phyloP scores from a whole-genome alignment of 2,888 invertebrate genomes.

The Hypercompe scribonia region DNA sequence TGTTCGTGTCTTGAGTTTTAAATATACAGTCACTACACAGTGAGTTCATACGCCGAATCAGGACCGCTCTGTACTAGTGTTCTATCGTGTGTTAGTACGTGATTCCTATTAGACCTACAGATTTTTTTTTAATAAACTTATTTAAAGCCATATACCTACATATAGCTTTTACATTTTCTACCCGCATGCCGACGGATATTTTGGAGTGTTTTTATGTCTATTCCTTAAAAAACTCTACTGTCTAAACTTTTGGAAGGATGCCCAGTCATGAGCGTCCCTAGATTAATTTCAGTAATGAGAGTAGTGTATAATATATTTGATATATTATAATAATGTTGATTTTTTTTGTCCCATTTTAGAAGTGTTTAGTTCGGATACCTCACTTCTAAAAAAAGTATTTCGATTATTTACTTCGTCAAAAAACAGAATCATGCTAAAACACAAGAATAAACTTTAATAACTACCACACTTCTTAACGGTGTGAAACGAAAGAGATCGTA shows the following conservation, averaged over 20 bases:
- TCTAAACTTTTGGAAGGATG: not conserved
- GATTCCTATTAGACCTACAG: not conserved
- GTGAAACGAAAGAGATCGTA: constrained; percentile 53
- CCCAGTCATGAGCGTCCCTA: accelerated
- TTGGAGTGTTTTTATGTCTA: not conserved
- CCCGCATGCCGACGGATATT: not conserved
- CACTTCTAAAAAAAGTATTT: not conserved
- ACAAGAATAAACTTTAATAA: constrained; percentile 27
- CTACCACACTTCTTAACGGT: constrained; percentile 30
- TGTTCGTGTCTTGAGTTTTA: constrained; percentile 46
- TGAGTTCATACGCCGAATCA: constrained; percentile 7
- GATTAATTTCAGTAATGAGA: not conserved
- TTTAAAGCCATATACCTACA: not conserved
- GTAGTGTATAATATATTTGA: no score
- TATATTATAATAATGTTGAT: no score
- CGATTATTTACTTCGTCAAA: not conserved
- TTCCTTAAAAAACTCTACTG: not conserved
- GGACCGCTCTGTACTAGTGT: not conserved
- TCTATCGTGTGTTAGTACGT: not conserved
- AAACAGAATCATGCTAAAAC: constrained; percentile 23
- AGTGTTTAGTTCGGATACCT: not conserved
- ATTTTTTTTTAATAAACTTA: not conserved
- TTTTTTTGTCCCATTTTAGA: not conserved
- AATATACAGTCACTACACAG: constrained; percentile 12
- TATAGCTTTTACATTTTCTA: no score